Evolutionary conservation across 2,888 invertebrate genomes (phyloP).

Genomic region (Julus scandinavius): DNA sequence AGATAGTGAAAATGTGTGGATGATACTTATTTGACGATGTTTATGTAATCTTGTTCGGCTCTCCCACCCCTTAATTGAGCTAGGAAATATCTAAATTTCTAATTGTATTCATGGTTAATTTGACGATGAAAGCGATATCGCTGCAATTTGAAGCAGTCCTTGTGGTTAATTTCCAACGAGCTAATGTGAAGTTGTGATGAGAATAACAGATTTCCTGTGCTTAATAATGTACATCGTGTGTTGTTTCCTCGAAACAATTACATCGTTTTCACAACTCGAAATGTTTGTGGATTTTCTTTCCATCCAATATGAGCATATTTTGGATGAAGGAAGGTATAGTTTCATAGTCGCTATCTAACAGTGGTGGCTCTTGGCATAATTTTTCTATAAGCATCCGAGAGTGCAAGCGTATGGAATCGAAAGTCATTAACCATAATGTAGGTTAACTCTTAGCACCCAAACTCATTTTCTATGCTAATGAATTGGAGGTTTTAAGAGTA

Average conservation of each 20-base stretch:
- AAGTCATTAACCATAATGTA: not conserved
- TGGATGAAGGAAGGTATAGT: not conserved
- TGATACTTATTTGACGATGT: not conserved
- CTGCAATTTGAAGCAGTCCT: not conserved
- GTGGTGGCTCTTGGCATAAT: not conserved
- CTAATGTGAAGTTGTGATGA: not conserved
- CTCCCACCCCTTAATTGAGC: not conserved
- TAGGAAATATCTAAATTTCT: not conserved
- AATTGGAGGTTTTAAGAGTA: not conserved
- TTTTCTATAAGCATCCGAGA: too few species aligned
- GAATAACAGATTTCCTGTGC: not conserved
- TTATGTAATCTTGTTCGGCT: not conserved
- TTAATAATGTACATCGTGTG: not conserved
- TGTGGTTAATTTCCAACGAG: not conserved
- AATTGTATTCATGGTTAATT: not conserved
- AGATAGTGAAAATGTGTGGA: not conserved
- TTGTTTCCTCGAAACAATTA: not conserved
- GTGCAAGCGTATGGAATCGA: not conserved
- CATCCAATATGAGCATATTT: not conserved
- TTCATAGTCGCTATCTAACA: not conserved
- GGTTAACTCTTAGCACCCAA: not conserved
- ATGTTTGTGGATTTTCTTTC: not conserved
- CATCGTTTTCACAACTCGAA: too few species aligned
- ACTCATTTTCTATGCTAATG: not conserved
- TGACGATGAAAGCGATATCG: not conserved